phyloP scores from a whole-genome alignment of 2,888 invertebrate species.

The Pollenia amentaria region DNA sequence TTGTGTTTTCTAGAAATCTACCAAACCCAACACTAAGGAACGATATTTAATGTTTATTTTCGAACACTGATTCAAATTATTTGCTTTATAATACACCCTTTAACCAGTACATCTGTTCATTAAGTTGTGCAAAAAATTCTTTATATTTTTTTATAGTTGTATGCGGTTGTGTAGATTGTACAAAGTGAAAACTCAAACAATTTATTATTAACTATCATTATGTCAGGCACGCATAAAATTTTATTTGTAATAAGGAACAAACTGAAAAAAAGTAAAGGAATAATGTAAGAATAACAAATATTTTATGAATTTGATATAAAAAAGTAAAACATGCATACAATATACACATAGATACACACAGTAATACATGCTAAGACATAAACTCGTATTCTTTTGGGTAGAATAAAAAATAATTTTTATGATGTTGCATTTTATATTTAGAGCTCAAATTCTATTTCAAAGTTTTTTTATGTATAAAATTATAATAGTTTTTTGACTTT shows the following conservation, averaged over 20 bases:
- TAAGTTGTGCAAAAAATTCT: too few species aligned
- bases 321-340: neutral
- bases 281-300: constrained; percentile 6
- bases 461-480: neutral
- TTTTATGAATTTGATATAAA: neutral
- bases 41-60: too few species aligned
- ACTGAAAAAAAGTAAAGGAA: neutral
- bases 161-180: too few species aligned
- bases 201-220: constrained; percentile 32
- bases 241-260: neutral
- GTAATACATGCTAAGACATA: neutral
- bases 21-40: too few species aligned
- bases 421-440: neutral
- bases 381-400: neutral
- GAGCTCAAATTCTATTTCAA: neutral
- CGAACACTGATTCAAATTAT: too few species aligned
- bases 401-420: neutral
- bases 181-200: constrained; percentile 14
- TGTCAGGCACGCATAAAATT: constrained; percentile 36
- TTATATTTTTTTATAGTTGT: too few species aligned
- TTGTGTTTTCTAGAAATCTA: too few species aligned
- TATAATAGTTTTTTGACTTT: neutral
- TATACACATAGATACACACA: neutral
- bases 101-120: too few species aligned
- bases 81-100: too few species aligned